These are phyloP conservation scores for Catharus bicknelli DNA, from an alignment of 2,113 vertebrate genomes.

Conservation along the genomic window DNA sequence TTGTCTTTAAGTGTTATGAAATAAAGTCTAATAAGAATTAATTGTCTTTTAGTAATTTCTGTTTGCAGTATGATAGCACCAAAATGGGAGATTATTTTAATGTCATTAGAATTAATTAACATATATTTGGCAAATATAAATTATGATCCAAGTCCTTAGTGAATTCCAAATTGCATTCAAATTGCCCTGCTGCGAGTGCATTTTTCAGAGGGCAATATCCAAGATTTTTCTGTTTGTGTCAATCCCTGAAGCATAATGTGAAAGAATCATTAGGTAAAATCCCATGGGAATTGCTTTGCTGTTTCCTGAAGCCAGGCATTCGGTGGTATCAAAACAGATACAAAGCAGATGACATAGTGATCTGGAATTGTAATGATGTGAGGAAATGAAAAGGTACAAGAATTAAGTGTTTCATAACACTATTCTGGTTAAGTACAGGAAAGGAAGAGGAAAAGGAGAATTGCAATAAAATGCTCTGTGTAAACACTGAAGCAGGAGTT, in stretches of 20 bases:
- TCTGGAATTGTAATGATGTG: neutral
- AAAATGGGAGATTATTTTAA: constrained; percentile 41
- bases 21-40: neutral
- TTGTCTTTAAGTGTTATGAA: neutral
- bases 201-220: neutral
- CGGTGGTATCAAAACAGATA: neutral
- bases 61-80: neutral
- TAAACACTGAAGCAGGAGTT: neutral
- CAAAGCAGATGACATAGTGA: neutral
- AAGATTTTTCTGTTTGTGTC: constrained; percentile 6
- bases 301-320: constrained; percentile 16
- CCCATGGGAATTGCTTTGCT: constrained; percentile 1
- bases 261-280: constrained; percentile 15
- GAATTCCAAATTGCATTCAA: constrained; percentile 28
- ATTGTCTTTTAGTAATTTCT: constrained; percentile 1
- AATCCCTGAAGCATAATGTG: neutral
- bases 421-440: neutral
- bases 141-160: neutral
- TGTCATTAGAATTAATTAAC: constrained; percentile 67
- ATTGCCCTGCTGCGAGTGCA: neutral
- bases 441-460: neutral
- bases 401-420: constrained; percentile 8
- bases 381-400: constrained; percentile 2
- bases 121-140: constrained; percentile 43
- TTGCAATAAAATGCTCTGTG: neutral